Base-by-base conservation (phyloP, 64 coral and sea anemone genomes). In the Dendronephthya gigantea region DNA sequence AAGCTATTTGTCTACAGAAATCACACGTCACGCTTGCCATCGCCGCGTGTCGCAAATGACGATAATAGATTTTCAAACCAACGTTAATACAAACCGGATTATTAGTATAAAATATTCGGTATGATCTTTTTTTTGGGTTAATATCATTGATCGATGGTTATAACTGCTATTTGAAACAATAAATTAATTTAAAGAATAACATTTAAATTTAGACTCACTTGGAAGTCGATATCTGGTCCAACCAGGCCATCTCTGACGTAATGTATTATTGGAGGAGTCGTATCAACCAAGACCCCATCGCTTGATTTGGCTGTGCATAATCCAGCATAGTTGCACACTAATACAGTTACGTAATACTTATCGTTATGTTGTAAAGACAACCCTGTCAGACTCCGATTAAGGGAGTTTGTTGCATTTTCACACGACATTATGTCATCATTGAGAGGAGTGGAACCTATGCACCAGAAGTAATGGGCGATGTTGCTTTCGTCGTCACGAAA, bases 231-330 rank as follows among this genome's bases (percentile, higher is more conserved):
- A 48, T 98, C 95, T 29, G 95, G 91, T 27, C 92, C 95, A 86
- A 98, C 88, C 9, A 98, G 83, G 39, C 95, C 95, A 90, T 98
- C 95, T 85, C 92, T 93, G 87, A 98, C 92, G 23, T 93, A 98
- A 39, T 91, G 66, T 87, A 98, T 85, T 11, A 75, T 69, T 35
- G 95, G 95, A 23, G 92, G 95, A 34, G 95, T 93, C 15, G 1
- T 79, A 79, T 79, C 72, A 34, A 79, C 72, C 30, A 79, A 39
- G 22, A 79, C 72, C 0, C 72, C 72, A 79, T 79, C 72, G 36
- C 32, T 79, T 6, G 72, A 79, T 9, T 35, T 79, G 13, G 72
- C 95, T 87, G 95, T 85, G 88, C 95, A 98, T 83, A 92, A 86
- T 45, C 92, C 86, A 87, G 95, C 95, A 88, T 87, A 88, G 81